Percentiles rank a stretch among this genome's conserved stretches.
Conservation (phyloP, 2,797 vertebrate species). For the Chiroxiphia lanceolata region DNA sequence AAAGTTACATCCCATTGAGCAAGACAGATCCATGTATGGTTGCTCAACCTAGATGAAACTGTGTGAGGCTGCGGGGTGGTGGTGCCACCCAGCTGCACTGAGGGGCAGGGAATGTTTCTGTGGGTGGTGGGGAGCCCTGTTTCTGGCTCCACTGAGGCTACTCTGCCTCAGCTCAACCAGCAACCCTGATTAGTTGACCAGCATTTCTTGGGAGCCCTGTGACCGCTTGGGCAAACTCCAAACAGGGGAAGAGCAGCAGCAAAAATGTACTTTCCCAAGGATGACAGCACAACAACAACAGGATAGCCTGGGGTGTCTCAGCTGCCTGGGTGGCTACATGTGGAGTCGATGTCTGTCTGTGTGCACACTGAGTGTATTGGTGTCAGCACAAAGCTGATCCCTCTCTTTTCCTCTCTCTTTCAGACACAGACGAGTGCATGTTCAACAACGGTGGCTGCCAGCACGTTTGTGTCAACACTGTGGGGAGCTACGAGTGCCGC, state of each 20-base stretch:
- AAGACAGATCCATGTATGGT: fast-evolving
- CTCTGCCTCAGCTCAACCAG: not conserved
- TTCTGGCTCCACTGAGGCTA: not conserved
- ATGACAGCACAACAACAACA: not conserved
- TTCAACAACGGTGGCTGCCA: slow-evolving; percentile 97
- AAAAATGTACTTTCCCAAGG: not conserved
- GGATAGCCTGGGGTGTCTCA: not conserved
- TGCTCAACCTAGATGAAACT: not conserved
- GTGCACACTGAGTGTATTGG: fast-evolving
- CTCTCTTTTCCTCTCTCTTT: not conserved
- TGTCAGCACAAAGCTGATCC: not conserved
- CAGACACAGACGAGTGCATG: slow-evolving; percentile 94
- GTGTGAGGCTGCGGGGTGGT: not conserved
- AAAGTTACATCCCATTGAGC: not conserved
- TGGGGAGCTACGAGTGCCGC: slow-evolving; percentile 96
- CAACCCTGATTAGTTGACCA: not conserved
- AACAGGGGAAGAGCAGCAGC: not conserved
- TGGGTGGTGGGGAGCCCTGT: not conserved
- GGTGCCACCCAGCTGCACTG: not conserved
- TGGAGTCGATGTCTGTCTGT: fast-evolving
- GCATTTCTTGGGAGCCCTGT: not conserved
- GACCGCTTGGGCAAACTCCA: not conserved
- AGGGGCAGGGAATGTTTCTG: fast-evolving
- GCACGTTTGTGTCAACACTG: slow-evolving; percentile 90
- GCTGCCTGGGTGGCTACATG: not conserved